Conservation (phyloP, 2,113 vertebrate species). For the Pluvianellus socialis region DNA sequence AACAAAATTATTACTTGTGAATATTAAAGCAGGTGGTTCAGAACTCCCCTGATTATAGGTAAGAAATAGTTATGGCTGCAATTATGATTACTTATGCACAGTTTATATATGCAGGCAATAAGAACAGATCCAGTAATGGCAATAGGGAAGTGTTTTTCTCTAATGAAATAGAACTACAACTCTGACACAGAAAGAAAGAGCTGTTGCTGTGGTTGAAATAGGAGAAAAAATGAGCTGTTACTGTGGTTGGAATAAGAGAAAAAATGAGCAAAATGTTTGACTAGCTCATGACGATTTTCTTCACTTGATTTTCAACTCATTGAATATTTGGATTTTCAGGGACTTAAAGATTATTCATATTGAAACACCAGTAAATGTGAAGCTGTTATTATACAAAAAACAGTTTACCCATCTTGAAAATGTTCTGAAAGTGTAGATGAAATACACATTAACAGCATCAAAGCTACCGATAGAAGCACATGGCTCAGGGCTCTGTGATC, state of each 20-base stretch:
- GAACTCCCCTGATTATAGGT: neutral
- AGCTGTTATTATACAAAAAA: neutral
- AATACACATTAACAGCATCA: neutral
- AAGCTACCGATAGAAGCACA: neutral
- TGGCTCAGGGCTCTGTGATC: rapidly evolving
- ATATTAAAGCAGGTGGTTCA: neutral
- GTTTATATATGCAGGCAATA: neutral
- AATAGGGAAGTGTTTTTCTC: neutral
- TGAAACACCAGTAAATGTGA: neutral
- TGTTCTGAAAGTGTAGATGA: neutral
- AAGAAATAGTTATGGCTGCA: neutral
- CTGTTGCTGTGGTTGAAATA: neutral
- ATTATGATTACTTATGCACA: neutral
- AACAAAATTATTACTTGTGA: neutral
- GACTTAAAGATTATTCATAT: neutral
- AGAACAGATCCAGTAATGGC: neutral
- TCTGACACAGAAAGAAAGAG: neutral
- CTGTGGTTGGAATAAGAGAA: neutral
- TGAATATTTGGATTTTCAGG: neutral
- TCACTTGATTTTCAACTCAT: neutral
- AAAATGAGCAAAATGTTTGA: neutral
- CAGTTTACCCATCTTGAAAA: neutral
- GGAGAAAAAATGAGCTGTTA: neutral
- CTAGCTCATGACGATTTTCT: neutral
- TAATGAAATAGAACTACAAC: neutral